Conservation (phyloP, 1,140 invertebrate genomes). For the Lordiphosa stackelbergi region DNA sequence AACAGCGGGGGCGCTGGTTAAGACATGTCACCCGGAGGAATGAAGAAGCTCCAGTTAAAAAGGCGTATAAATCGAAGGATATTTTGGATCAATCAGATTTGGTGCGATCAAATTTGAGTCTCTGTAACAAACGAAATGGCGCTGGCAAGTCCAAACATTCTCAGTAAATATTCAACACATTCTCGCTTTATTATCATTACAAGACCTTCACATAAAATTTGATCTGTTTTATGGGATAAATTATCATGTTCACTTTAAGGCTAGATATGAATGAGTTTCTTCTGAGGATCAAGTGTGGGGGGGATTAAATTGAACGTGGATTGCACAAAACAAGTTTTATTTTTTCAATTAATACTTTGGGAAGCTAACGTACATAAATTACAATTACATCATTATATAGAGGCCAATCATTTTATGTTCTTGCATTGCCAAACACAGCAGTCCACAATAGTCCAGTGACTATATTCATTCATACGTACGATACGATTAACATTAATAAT, state of each 20-base stretch:
- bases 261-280: conserved; percentile 5
- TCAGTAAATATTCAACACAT: conserved; percentile 34
- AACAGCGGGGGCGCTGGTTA: no score
- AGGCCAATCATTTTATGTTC: conserved; percentile 44
- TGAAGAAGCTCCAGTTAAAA: no score
- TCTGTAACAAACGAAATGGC: neutral
- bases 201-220: conserved; percentile 5
- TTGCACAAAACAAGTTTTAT: conserved; percentile 27
- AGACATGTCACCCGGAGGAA: no score
- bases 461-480: conserved; percentile 12
- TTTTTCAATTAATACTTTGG: conserved; percentile 41
- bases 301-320: neutral
- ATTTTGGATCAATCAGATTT: no score
- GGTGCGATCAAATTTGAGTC: no score
- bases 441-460: conserved; percentile 28
- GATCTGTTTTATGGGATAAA: conserved; percentile 14
- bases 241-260: conserved; percentile 1
- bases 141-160: neutral
- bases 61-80: no score
- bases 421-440: conserved; percentile 13
- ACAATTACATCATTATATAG: conserved; percentile 30
- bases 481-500: conserved; percentile 72
- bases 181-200: conserved; percentile 62
- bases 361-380: conserved; percentile 48
- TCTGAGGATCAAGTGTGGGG: conserved; percentile 15